Evolutionary conservation across 2,888 invertebrate species (phyloP), one percentile per base, ranked within the genome.

Genomic region (Philereme transversata): DNA sequence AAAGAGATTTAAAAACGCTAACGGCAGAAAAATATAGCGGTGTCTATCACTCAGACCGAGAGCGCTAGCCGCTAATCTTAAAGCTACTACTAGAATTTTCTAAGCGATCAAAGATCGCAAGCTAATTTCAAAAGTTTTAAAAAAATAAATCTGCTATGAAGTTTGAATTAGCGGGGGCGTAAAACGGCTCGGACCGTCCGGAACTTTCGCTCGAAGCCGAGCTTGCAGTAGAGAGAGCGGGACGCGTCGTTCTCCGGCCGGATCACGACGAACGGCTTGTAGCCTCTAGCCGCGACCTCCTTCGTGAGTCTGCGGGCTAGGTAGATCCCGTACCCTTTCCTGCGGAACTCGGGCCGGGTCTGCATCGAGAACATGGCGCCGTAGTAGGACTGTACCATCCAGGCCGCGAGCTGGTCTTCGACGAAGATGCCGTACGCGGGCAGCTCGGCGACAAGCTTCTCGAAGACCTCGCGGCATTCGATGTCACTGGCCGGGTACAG

Each of bases 351-450:
- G 52, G 96, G 96, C 77, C 95, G 94, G 60, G 97, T 97, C 88
- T 97, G 97, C 97, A 97, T 97, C 53, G 97, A 97, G 91, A 97
- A 97, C 97, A 97, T 97, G 65, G 97, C 97, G 34, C 97, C 97
- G 86, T 97, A 97, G 87, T 97, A 97, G 22, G 97, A 97, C 84
- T 97, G 97, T 51, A 97, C 96, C 97, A 97, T 97, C 97, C 97
- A 97, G 35, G 97, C 97, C 41, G 97, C 97, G 68, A 97, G 90
- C 75, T 95, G 94, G 52, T 96, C 96, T 57, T 93, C 93, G 77
- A 94, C 95, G 86, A 97, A 97, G 67, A 97, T 95, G 43, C 97
- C 97, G 82, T 96, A 96, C 11, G 97, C 97, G 7, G 97, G 97
- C 70, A 97, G 92, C 77, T 94, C 95, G 60, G 94, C 94, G 65